Evolutionary conservation across 2,888 invertebrate genomes (phyloP).

Genomic region (Stenchaetothrips biformis): DNA sequence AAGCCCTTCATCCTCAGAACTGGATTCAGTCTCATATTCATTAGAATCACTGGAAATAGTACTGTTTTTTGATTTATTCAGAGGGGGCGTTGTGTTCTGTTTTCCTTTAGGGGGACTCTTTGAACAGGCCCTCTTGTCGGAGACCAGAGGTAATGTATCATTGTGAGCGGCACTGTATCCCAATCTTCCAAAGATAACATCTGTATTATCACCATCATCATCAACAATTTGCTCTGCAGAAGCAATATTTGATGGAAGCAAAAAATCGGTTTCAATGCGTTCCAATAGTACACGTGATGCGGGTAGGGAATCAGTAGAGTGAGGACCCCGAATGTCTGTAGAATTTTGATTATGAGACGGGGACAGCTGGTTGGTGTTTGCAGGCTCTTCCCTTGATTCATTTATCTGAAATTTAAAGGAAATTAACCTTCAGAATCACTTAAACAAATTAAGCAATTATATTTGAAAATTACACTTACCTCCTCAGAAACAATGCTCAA

Average conservation of each 20-base stretch:
- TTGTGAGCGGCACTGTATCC: neutral
- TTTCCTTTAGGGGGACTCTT: neutral
- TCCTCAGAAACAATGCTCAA: neutral
- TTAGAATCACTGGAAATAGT: neutral
- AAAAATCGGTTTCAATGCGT: neutral
- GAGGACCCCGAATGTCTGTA: neutral
- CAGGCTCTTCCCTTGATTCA: neutral
- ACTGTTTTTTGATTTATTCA: neutral
- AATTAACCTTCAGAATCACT: neutral
- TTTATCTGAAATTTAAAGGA: neutral
- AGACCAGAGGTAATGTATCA: neutral
- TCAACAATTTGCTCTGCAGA: neutral
- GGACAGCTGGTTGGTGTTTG: neutral
- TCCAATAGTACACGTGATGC: neutral
- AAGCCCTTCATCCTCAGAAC: constrained; percentile 4
- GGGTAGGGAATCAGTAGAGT: neutral
- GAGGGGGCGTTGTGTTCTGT: neutral
- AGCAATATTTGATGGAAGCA: neutral
- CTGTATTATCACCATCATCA: neutral
- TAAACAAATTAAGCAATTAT: neutral
- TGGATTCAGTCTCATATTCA: neutral
- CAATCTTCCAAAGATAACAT: neutral
- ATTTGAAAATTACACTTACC: neutral
- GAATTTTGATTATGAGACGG: neutral
- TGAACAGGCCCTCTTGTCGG: neutral